These are phyloP conservation scores for Drosophila insularis DNA, from an alignment of 1,140 invertebrate species.

Conservation along the genomic window DNA sequence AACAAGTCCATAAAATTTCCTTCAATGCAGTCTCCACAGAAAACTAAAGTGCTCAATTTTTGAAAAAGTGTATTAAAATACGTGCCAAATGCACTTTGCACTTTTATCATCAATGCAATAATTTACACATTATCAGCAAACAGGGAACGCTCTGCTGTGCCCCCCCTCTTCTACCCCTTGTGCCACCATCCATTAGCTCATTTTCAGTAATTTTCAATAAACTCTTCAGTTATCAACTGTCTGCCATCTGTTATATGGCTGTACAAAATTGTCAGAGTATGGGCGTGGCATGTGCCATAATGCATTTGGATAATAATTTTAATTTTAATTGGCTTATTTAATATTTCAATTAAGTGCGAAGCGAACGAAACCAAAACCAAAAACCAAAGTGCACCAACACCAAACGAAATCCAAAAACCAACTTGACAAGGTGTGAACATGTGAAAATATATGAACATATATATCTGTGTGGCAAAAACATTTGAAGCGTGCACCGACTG, in stretches of 20 bases:
- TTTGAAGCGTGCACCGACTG: conserved; percentile 11
- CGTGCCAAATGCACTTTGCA: conserved; percentile 28
- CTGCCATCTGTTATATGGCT: conserved; percentile 34
- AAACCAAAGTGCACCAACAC: conserved; percentile 31
- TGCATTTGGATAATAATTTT: conserved; percentile 48
- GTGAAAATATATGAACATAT: conserved; percentile 41
- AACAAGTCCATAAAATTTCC: no score
- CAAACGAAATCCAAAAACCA: conserved; percentile 43
- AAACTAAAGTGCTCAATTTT: background rate
- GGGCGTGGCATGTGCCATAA: conserved; percentile 26
- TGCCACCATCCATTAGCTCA: conserved; percentile 17
- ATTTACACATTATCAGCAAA: conserved; percentile 60
- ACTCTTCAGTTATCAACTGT: conserved; percentile 45
- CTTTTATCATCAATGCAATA: conserved; percentile 55
- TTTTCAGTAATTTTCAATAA: conserved; percentile 62
- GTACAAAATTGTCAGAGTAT: background rate
- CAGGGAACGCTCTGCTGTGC: background rate
- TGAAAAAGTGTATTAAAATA: background rate
- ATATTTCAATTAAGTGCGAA: conserved; percentile 59
- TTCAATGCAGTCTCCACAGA: no score
- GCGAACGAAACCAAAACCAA: conserved; percentile 31
- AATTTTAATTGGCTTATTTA: conserved; percentile 66
- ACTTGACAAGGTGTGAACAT: conserved; percentile 54
- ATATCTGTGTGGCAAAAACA: conserved; percentile 1
- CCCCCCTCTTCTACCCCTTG: background rate